Percentiles rank a stretch among this genome's conserved stretches.
phyloP scores from a whole-genome alignment of 2,113 vertebrate genomes.

The Malurus cyaneus region DNA sequence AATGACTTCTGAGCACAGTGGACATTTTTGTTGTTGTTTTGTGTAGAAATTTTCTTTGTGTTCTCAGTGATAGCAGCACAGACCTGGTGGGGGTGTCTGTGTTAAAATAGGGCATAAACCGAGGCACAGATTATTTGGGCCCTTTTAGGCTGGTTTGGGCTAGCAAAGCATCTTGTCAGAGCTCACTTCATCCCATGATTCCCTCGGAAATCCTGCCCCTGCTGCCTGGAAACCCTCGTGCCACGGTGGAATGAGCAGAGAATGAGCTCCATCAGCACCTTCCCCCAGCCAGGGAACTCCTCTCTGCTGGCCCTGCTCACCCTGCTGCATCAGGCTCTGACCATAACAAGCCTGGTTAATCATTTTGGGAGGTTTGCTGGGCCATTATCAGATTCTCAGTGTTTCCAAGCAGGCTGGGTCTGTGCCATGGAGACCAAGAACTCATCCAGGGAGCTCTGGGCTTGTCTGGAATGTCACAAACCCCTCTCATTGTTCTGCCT shows the following conservation, averaged over 20 bases:
- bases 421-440: not conserved
- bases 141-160: not conserved
- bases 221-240: not conserved
- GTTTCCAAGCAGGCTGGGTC: not conserved
- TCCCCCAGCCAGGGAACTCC: not conserved
- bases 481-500: not conserved
- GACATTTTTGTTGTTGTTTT: not conserved
- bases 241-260: not conserved
- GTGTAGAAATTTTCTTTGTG: not conserved
- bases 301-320: not conserved
- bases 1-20: not conserved
- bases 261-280: not conserved
- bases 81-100: not conserved
- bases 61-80: not conserved
- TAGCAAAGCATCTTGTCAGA: not conserved
- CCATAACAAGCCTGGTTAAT: not conserved
- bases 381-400: not conserved
- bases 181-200: not conserved
- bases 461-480: conserved; percentile 21
- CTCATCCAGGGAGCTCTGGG: not conserved
- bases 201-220: not conserved
- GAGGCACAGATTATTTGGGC: not conserved
- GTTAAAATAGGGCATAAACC: not conserved
- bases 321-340: not conserved
- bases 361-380: not conserved